Evolutionary conservation across 2,797 vertebrate species (phyloP).

Genomic region (Oreortyx pictus): DNA sequence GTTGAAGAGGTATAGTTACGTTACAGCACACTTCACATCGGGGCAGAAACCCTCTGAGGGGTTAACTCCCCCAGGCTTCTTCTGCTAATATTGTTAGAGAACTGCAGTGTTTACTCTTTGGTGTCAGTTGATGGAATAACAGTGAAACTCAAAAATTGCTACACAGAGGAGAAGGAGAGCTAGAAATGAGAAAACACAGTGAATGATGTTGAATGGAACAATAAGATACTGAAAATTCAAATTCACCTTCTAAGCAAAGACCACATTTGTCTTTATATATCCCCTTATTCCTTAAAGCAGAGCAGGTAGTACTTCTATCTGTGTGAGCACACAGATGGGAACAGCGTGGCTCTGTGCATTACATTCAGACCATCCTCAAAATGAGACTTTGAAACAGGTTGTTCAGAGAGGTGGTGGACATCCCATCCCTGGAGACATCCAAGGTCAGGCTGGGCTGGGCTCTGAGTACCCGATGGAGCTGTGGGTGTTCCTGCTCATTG

Average conservation of each 20-base stretch:
- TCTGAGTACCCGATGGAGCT: too few species aligned
- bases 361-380: not conserved
- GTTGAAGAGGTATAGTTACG: not conserved
- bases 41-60: not conserved
- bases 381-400: too few species aligned
- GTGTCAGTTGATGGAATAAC: conserved; percentile 15
- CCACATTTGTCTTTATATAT: not conserved
- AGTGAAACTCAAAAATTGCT: conserved; percentile 27
- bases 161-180: not conserved
- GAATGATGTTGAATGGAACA: not conserved
- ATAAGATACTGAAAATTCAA: not conserved
- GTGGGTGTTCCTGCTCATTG: too few species aligned
- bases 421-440: too few species aligned
- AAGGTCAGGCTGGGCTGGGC: too few species aligned
- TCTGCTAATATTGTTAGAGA: not conserved
- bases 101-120: conserved; percentile 17
- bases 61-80: not conserved
- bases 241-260: not conserved
- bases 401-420: too few species aligned
- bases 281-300: not conserved
- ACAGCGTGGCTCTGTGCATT: not conserved
- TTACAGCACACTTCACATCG: not conserved
- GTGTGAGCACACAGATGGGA: not conserved
- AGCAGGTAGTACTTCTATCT: not conserved
- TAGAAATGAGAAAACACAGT: not conserved